A percentile compares a stretch with the other conserved stretches of the same genome.
phyloP scores from a whole-genome alignment of 2,888 invertebrate genomes.

The Ommatoiulus sabulosus region DNA sequence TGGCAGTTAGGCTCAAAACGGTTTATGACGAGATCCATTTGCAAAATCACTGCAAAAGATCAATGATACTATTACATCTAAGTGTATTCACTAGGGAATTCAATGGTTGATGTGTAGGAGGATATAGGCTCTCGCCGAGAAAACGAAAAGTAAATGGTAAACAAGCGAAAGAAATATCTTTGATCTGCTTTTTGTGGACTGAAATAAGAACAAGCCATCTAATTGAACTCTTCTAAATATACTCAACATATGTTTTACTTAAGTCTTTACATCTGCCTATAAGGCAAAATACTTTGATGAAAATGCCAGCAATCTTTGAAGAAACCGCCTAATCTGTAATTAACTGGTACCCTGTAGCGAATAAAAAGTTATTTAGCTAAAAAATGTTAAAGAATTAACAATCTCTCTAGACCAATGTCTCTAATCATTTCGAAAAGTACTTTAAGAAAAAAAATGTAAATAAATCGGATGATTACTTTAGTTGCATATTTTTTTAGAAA shows the following conservation, averaged over 20 bases:
- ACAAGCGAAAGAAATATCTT: not conserved
- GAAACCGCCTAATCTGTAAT: no score
- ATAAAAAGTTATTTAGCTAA: no score
- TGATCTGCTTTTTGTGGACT: not conserved
- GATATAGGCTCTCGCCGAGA: not conserved
- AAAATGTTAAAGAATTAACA: no score
- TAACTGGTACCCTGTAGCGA: no score
- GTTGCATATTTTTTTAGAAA: no score
- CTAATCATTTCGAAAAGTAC: no score
- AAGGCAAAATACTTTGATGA: not conserved
- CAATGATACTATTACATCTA: not conserved
- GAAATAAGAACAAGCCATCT: not conserved
- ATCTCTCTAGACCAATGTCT: no score
- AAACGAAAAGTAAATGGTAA: not conserved
- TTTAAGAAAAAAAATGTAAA: no score
- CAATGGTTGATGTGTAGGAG: not conserved
- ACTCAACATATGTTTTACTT: not conserved
- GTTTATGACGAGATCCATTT: not conserved
- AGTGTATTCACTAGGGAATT: not conserved
- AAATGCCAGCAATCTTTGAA: not conserved
- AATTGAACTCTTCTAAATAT: not conserved
- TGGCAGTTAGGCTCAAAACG: not conserved
- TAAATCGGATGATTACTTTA: no score
- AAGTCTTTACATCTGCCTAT: not conserved
- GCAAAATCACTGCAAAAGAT: conserved; percentile 4